Percentiles rank a stretch among this genome's conserved stretches.
Conservation (phyloP, 2,797 vertebrate species). For the Sebastes dallii region DNA sequence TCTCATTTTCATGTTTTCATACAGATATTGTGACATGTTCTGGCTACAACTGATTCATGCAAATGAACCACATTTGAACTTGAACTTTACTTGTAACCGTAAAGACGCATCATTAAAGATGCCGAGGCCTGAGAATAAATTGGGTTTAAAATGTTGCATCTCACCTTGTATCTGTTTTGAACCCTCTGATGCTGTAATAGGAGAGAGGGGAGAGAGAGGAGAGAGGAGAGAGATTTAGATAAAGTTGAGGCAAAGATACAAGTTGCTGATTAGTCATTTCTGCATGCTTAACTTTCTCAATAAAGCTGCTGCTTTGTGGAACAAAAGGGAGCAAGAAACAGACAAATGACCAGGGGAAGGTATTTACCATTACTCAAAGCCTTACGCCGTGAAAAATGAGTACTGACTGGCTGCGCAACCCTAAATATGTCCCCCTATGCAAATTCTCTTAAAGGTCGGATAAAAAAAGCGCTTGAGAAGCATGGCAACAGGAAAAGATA, state of each 20-base stretch:
- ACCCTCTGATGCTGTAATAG: conserved; percentile 63
- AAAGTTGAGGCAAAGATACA: conserved; percentile 67
- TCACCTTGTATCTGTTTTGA: conserved; percentile 77
- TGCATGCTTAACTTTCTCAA: conserved; percentile 64
- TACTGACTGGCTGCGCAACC: conserved; percentile 77
- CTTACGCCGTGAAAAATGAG: conserved; percentile 82
- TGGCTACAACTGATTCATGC: background rate
- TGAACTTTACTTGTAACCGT: background rate
- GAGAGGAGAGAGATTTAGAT: conserved; percentile 36
- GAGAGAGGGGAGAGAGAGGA: conserved; percentile 19
- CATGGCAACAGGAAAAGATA: conserved; percentile 71
- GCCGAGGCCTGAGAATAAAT: background rate
- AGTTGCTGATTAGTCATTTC: conserved; percentile 74
- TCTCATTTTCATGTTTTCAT: background rate
- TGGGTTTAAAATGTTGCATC: conserved; percentile 5
- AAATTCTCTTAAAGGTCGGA: conserved; percentile 85
- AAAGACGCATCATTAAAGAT: background rate
- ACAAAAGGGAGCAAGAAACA: conserved; percentile 70
- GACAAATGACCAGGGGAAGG: conserved; percentile 78
- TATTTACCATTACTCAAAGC: conserved; percentile 83
- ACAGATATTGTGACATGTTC: background rate
- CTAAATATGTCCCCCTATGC: conserved; percentile 83
- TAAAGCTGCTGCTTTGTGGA: conserved; percentile 60
- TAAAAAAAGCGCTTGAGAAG: conserved; percentile 69
- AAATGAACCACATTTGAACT: background rate